Base-by-base conservation (phyloP, 2,113 vertebrate species). In the Propithecus coquereli region DNA sequence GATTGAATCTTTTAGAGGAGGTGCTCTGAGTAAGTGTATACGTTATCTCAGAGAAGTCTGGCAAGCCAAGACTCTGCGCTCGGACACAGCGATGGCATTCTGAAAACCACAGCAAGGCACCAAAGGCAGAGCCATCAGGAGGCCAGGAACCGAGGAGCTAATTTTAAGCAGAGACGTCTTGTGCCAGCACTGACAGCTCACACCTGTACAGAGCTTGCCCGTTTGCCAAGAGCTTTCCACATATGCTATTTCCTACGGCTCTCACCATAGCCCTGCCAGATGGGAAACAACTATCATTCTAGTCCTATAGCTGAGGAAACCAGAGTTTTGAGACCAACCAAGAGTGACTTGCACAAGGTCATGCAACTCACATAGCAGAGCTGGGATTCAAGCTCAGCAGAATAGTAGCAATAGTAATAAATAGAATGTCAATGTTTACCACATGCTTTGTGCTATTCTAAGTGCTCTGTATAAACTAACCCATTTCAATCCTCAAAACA, bases 61-160 rank as follows among this genome's bases (percentile, higher is more conserved):
- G 27, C 27, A 37, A 82, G 66, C 83, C 6, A 0, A 34, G 27
- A 40, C 65, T 63, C 65, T 63, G 68, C 57, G 30, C 11, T 30
- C 7, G 54, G 43, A 73, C 81, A 45, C 1, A 12, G 50, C 23
- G 1, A 4, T 43, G 30, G 37, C 30, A 47, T 76, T 93, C 54
- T 37, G 47, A 40, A 93, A 93, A 47, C 57, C 52, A 32, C 4
- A 27, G 43, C 17, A 18, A 47, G 10, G 17, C 37, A 30, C 10
- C 32, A 40, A 82, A 82, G 0, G 3, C 5, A 5, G 25, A 34
- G 23, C 37, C 37, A 5, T 30, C 40, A 3, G 0, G 8, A 92
- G n/a, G 76, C 40, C 11, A 5, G 80, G 80, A 80, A 40, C 20
- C 2, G 22, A 54, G 22, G 20, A 71, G 50, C 63, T 66, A 8